Evolutionary conservation across 2,888 invertebrate species (phyloP).

Genomic region (Trichacis sp.): DNA sequence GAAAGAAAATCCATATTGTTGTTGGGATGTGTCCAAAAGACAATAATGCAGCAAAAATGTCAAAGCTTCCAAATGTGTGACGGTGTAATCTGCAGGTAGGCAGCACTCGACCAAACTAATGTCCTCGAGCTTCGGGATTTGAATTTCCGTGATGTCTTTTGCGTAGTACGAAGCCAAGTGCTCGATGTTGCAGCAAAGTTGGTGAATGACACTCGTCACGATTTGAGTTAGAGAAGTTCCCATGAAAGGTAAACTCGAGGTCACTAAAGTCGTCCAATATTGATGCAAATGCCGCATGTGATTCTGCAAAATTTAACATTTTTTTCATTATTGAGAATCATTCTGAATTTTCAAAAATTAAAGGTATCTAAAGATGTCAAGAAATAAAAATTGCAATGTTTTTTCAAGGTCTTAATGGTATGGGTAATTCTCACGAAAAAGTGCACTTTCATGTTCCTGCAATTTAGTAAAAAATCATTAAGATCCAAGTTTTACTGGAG

Average conservation of each 20-base stretch:
- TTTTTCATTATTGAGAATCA: too few relatives aligned
- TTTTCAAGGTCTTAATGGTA: too few relatives aligned
- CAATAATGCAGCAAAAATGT: constrained; percentile 86
- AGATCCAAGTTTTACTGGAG: too few relatives aligned
- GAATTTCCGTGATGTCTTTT: constrained; percentile 50
- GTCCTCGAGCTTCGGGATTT: constrained; percentile 53
- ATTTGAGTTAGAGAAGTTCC: constrained; percentile 82
- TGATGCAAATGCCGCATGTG: constrained; percentile 81
- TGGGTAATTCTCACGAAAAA: too few relatives aligned
- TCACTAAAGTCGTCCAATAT: constrained; percentile 86
- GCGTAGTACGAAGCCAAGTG: constrained; percentile 68
- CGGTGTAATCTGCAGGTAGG: constrained; percentile 81
- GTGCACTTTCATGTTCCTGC: too few relatives aligned
- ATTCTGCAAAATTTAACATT: constrained; percentile 68
- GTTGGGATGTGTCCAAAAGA: constrained; percentile 77
- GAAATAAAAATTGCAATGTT: too few relatives aligned
- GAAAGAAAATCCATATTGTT: constrained; percentile 73
- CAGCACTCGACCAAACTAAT: constrained; percentile 68
- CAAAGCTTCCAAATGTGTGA: constrained; percentile 82
- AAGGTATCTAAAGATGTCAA: too few relatives aligned
- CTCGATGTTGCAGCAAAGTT: constrained; percentile 84
- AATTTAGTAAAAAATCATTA: too few relatives aligned
- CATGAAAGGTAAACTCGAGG: constrained; percentile 84
- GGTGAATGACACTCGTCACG: constrained; percentile 82
- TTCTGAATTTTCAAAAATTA: too few relatives aligned